Conservation (phyloP, 2,113 vertebrate genomes). For the Sterrhoptilus dennistouni region DNA sequence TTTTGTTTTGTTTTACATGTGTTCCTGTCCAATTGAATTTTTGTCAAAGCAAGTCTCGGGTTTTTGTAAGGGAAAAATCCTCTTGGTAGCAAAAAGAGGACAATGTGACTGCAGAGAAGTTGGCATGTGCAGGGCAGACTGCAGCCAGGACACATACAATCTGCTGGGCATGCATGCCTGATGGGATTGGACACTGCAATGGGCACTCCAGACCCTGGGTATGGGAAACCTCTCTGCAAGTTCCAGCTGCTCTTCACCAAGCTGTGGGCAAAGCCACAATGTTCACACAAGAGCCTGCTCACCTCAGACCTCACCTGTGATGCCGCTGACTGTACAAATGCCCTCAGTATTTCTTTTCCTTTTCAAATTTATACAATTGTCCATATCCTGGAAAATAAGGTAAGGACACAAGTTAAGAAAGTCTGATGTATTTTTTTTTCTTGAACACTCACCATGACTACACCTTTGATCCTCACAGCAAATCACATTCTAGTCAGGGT, state of each 20-base stretch:
- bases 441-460: neutral
- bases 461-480: neutral
- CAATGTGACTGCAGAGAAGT: neutral
- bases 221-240: neutral
- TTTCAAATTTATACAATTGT: neutral
- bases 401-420: neutral
- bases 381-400: neutral
- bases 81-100: neutral
- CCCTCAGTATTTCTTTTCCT: neutral
- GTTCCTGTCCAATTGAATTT: neutral
- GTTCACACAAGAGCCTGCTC: fast-evolving
- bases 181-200: neutral
- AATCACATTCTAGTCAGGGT: fast-evolving
- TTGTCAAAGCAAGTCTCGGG: neutral
- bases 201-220: neutral
- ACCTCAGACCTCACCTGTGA: neutral
- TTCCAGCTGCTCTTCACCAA: neutral
- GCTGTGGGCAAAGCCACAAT: fast-evolving
- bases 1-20: conserved; percentile 33
- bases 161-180: neutral
- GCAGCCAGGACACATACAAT: neutral
- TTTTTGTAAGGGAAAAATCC: neutral
- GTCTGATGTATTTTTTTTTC: neutral
- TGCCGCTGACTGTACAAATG: neutral
- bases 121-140: fast-evolving